Evolutionary conservation across 2,888 invertebrate species (phyloP).

Genomic region (Gastrophysa polygoni): DNA sequence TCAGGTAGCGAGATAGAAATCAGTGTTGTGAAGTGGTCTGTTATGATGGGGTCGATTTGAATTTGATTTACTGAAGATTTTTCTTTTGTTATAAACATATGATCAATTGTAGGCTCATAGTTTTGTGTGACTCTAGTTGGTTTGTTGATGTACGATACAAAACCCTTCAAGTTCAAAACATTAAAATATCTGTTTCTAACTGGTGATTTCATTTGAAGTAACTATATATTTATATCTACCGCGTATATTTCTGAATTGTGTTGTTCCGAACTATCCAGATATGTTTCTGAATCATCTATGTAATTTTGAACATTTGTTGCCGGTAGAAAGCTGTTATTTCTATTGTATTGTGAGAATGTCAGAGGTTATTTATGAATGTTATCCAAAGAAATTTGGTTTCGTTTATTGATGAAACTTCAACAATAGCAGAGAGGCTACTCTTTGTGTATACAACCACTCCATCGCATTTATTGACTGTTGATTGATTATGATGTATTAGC

Average conservation of each 20-base stretch:
- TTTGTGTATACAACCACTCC: conserved; percentile 2
- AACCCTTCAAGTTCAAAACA: background rate
- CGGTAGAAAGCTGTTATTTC: too few species aligned
- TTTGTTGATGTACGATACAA: conserved; percentile 1
- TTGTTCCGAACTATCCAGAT: too few species aligned
- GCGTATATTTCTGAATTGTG: background rate
- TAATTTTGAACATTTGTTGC: too few species aligned
- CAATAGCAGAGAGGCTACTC: conserved; percentile 1
- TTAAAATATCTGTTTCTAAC: conserved; percentile 2
- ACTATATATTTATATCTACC: conserved; percentile 1
- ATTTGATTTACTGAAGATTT: background rate
- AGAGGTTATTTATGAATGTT: too few species aligned
- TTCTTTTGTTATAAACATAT: conserved; percentile 3
- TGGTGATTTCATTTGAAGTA: background rate
- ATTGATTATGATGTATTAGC: too few species aligned
- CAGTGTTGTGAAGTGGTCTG: too few species aligned
- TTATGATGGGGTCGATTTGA: too few species aligned
- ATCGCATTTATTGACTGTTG: too few species aligned
- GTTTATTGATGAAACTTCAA: background rate
- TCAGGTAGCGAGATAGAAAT: background rate
- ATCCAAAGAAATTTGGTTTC: too few species aligned
- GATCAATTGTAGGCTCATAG: background rate
- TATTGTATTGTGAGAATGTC: too few species aligned
- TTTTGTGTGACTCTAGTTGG: background rate
- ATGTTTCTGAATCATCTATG: too few species aligned